Percentiles rank a stretch among this genome's conserved stretches.
These are phyloP conservation scores for Drosophila tani DNA, from an alignment of 1,140 invertebrate genomes.

Conservation along the genomic window DNA sequence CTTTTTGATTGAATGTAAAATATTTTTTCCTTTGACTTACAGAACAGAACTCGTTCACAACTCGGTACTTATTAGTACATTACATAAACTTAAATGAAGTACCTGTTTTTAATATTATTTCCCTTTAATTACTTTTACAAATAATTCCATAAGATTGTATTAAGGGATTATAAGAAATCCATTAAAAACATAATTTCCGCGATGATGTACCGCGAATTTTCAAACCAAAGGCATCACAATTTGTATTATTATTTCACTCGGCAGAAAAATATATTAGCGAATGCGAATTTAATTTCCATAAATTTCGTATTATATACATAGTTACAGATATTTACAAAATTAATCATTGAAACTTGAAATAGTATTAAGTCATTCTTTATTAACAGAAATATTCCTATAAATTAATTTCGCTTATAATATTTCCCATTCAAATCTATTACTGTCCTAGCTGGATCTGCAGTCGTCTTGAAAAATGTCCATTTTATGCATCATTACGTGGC, in stretches of 20 bases:
- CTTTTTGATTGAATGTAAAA: not conserved
- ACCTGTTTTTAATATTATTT: too few species aligned
- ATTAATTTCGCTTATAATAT: not conserved
- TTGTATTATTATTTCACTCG: not conserved
- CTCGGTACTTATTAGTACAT: not conserved
- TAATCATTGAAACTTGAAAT: too few species aligned
- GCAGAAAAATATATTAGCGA: not conserved
- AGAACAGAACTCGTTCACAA: not conserved
- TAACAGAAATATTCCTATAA: too few species aligned
- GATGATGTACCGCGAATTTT: not conserved
- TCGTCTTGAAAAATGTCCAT: constrained; percentile 77
- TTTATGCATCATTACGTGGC: constrained; percentile 82
- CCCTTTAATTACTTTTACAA: not conserved
- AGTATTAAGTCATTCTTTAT: too few species aligned
- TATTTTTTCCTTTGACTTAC: not conserved
- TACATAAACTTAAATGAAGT: not conserved
- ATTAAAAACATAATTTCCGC: too few species aligned
- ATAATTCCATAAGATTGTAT: not conserved
- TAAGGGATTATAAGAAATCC: too few species aligned
- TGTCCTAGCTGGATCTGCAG: constrained; percentile 53
- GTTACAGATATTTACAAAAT: too few species aligned
- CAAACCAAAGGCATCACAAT: too few species aligned
- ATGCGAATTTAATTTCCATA: too few species aligned
- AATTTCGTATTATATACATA: not conserved
- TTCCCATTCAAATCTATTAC: constrained; percentile 25